phyloP scores from a whole-genome alignment of 2,888 invertebrate genomes.

The Parnassius mnemosyne region DNA sequence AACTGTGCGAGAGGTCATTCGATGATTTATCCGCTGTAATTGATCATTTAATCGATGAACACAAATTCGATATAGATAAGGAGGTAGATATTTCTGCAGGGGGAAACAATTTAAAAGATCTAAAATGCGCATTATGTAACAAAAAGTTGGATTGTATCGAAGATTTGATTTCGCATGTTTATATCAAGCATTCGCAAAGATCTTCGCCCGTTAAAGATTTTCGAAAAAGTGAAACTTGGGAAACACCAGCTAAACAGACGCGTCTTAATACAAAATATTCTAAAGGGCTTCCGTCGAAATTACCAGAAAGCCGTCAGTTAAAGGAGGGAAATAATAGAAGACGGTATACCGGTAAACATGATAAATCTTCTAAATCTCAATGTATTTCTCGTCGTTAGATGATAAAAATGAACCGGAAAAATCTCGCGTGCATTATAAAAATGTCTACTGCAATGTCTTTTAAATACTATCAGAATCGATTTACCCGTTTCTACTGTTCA shows the following conservation, averaged over 20 bases:
- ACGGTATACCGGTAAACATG: too few relatives aligned
- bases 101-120: slow-evolving; percentile 24
- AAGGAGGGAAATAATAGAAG: too few relatives aligned
- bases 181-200: slow-evolving; percentile 1
- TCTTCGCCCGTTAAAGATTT: neutral
- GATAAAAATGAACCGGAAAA: slow-evolving; percentile 26
- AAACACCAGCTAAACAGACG: too few relatives aligned
- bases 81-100: slow-evolving; percentile 3
- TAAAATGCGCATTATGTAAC: slow-evolving; percentile 29
- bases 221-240: too few relatives aligned
- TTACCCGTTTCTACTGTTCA: slow-evolving; percentile 47
- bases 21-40: slow-evolving; percentile 30
- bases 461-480: slow-evolving; percentile 44
- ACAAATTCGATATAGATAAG: slow-evolving; percentile 22
- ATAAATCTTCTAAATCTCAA: too few relatives aligned
- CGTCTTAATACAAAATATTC: too few relatives aligned
- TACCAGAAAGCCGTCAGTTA: too few relatives aligned
- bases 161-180: slow-evolving; percentile 13
- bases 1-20: slow-evolving; percentile 30
- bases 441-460: slow-evolving; percentile 47
- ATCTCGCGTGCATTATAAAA: slow-evolving; percentile 37
- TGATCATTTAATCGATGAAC: slow-evolving; percentile 31
- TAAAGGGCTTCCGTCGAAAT: too few relatives aligned
- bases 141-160: slow-evolving; percentile 15
- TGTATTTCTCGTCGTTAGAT: slow-evolving; percentile 5